These are phyloP conservation scores for Corythucha ciliata DNA, from an alignment of 2,888 invertebrate genomes.

Conservation along the genomic window DNA sequence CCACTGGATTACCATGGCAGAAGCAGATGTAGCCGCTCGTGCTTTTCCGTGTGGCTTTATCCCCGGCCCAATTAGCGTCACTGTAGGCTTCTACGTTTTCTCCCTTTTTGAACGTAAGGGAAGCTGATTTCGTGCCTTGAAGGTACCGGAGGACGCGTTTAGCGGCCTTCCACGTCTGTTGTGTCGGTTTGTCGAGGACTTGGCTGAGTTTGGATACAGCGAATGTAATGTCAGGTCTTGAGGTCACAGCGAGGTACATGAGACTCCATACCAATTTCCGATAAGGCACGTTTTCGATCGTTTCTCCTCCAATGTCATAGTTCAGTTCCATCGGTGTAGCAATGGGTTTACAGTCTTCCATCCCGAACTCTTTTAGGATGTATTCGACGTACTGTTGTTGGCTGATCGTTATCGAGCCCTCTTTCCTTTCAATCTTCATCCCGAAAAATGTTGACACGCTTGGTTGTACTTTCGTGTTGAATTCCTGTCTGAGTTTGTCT, in stretches of 20 bases:
- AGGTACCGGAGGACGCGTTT: conserved; percentile 14
- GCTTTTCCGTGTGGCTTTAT: conserved; percentile 18
- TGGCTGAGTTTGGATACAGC: neutral
- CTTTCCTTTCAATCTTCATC: conserved; percentile 14
- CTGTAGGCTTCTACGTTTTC: neutral
- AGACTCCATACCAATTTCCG: conserved; percentile 24
- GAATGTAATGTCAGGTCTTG: conserved; percentile 12
- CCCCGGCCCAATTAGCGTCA: conserved; percentile 13
- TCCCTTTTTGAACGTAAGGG: too few relatives aligned
- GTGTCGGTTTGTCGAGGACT: conserved; percentile 3
- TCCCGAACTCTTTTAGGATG: neutral
- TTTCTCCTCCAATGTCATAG: conserved; percentile 7
- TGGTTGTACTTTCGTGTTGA: conserved; percentile 17
- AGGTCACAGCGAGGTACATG: conserved; percentile 8
- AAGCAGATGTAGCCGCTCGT: conserved; percentile 21
- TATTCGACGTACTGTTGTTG: conserved; percentile 19
- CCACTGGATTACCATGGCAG: conserved; percentile 15
- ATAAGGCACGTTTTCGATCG: conserved; percentile 16
- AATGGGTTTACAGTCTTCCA: conserved; percentile 15
- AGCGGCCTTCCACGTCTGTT: conserved; percentile 21
- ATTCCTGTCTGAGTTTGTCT: conserved; percentile 16
- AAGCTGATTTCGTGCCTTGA: neutral
- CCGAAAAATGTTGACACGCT: conserved; percentile 16
- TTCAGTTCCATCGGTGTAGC: conserved; percentile 24
- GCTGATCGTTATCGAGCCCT: conserved; percentile 5